Base-by-base conservation (phyloP, 2,113 vertebrate species). In the Zapornia atra region DNA sequence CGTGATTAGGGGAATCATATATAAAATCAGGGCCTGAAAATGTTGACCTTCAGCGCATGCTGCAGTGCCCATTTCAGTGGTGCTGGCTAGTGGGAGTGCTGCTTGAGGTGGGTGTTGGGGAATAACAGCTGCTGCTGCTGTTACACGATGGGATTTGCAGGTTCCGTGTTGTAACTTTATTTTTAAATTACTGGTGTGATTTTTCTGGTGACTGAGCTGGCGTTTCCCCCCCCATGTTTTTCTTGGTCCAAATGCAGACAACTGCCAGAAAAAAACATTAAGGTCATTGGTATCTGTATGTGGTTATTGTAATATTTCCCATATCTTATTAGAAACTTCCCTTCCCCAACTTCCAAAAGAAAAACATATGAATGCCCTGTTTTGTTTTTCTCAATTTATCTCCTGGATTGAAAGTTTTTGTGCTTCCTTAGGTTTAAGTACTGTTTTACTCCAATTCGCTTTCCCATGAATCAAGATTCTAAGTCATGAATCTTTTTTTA, bases 31-130 rank as follows among this genome's bases (percentile, higher is more conserved):
- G 77, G 71, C 92, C 92, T 76, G 90, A 51, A 26, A 59, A 61
- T 1, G 83, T 28, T 96, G 95, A 95, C 95, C 95, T 96, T 96
- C 95, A 95, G 85, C 29, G n/a, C 42, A 2, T 53, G 80, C 94
- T 96, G 96, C 79, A 71, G 88, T 93, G 86, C 79, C 73, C 78
- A 22, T 89, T 28, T 18, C n/a, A 17, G 53, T 61, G 54, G 78
- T 31, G 64, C 56, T 60, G 86, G 44, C 75, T 50, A 5, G 53
- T 16, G 57, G 48, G 69, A 57, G n/a, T 17, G 44, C 38, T 85
- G 54, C 6, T 25, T 22, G 64, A 19, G 53, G 15, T 69, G 57
- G n/a, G 22, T 24, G 44, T 18, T 34, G 0, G 5, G 44, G 44
- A 18, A 19, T 18, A 46, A 18, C 44, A 46, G 17, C 44, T 46